These are phyloP conservation scores for Drosophila athabasca DNA, from an alignment of 1,140 invertebrate genomes.

Conservation along the genomic window DNA sequence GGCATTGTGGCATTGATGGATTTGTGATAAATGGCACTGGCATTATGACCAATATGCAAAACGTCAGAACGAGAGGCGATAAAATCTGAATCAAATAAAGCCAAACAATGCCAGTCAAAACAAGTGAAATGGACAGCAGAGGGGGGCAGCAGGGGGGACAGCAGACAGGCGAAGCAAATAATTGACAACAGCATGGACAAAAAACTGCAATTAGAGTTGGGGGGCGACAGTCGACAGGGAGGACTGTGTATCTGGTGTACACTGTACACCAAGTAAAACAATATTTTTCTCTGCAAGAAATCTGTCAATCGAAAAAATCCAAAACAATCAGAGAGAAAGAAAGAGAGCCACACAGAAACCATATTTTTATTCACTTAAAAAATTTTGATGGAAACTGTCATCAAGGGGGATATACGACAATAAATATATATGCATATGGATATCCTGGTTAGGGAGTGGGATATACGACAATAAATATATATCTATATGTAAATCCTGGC, in stretches of 20 bases:
- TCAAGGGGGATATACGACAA: no score
- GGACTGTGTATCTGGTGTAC: not conserved
- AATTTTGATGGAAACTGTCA: no score
- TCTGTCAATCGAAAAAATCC: no score
- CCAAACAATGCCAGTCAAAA: slow-evolving; percentile 65
- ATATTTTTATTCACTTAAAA: no score
- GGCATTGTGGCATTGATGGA: slow-evolving; percentile 63
- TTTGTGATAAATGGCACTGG: slow-evolving; percentile 64
- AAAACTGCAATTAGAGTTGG: slow-evolving; percentile 67
- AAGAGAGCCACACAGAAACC: no score
- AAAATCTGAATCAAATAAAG: slow-evolving; percentile 71
- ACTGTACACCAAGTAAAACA: slow-evolving; percentile 8
- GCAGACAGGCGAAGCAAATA: slow-evolving; percentile 32
- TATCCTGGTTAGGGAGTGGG: no score
- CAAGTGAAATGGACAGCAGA: slow-evolving; percentile 20
- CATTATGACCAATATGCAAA: slow-evolving; percentile 63
- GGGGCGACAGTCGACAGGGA: no score
- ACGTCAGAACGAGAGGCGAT: slow-evolving; percentile 33
- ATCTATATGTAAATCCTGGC: no score
- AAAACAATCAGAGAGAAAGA: no score
- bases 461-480: no score
- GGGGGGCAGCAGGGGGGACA: no score
- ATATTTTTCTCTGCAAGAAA: not conserved
- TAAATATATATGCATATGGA: no score
- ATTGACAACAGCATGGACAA: slow-evolving; percentile 60